Evolutionary conservation across 2,797 vertebrate genomes (phyloP).

Genomic region (Prionace glauca): DNA sequence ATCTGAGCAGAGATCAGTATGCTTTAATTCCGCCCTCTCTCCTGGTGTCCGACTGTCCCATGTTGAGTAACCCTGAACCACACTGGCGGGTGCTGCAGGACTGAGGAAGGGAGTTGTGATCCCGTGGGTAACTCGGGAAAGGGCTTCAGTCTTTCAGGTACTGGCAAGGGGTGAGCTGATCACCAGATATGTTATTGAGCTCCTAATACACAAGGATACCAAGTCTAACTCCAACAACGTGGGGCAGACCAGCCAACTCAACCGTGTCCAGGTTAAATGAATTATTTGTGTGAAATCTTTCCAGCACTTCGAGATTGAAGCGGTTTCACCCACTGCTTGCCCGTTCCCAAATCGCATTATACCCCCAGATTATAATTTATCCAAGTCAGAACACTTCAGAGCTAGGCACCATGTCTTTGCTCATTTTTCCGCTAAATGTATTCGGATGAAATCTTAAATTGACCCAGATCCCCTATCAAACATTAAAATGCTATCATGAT

Average conservation of each 20-base stretch:
- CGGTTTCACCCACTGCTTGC: too few species aligned
- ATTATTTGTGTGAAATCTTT: not conserved
- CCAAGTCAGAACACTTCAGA: not conserved
- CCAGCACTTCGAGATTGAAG: not conserved
- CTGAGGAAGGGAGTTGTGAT: not conserved
- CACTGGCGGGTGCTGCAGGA: not conserved
- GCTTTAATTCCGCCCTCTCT: not conserved
- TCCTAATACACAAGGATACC: not conserved
- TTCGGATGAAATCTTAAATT: not conserved
- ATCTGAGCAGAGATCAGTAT: not conserved
- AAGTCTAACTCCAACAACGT: not conserved
- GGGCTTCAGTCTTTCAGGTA: not conserved
- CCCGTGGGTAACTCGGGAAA: not conserved
- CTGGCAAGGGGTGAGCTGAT: not conserved
- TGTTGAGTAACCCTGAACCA: not conserved
- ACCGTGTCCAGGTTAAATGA: not conserved
- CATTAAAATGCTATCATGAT: not conserved
- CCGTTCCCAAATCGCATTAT: not conserved
- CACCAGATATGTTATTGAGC: too few species aligned
- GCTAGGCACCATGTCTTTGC: not conserved
- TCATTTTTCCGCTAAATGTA: not conserved
- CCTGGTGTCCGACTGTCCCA: not conserved
- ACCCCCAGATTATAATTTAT: not conserved
- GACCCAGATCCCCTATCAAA: not conserved
- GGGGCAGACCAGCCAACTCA: not conserved